Conservation (phyloP, 92 coral and sea anemone species). For the Epizoanthus illoricatus region DNA sequence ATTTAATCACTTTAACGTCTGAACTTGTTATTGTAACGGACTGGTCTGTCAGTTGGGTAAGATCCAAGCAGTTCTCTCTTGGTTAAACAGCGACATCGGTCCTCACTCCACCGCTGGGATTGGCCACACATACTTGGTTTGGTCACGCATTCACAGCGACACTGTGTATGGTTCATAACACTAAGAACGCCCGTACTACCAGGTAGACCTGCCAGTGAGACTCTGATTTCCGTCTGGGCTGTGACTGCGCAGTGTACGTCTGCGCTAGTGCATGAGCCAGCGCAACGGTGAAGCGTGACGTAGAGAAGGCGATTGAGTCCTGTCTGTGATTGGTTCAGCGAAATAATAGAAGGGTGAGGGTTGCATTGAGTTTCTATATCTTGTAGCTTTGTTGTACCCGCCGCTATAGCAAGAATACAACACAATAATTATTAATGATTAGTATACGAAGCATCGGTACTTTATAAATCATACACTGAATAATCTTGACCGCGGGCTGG, state of each 20-base stretch:
- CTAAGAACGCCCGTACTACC: background rate
- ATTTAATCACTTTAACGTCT: too few relatives aligned
- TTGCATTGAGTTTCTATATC: constrained; percentile 22
- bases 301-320: background rate
- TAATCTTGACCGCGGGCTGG: background rate
- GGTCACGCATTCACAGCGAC: constrained; percentile 8
- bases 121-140: background rate
- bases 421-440: background rate
- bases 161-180: constrained; percentile 21
- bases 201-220: constrained; percentile 2
- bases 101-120: constrained; percentile 12
- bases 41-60: too few relatives aligned
- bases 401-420: background rate
- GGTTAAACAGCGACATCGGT: constrained; percentile 15
- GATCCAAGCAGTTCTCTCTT: background rate
- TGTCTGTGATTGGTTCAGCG: background rate
- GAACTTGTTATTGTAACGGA: too few relatives aligned
- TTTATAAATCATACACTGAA: background rate
- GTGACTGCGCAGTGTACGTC: background rate
- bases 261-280: constrained; percentile 10
- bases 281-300: constrained; percentile 26
- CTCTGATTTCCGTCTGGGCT: background rate
- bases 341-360: background rate
- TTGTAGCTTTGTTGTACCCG: background rate
- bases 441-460: background rate